Evolutionary conservation across 2,888 invertebrate genomes (phyloP), one percentile per base, ranked within the genome.

Genomic region (Orchesella flavescens): DNA sequence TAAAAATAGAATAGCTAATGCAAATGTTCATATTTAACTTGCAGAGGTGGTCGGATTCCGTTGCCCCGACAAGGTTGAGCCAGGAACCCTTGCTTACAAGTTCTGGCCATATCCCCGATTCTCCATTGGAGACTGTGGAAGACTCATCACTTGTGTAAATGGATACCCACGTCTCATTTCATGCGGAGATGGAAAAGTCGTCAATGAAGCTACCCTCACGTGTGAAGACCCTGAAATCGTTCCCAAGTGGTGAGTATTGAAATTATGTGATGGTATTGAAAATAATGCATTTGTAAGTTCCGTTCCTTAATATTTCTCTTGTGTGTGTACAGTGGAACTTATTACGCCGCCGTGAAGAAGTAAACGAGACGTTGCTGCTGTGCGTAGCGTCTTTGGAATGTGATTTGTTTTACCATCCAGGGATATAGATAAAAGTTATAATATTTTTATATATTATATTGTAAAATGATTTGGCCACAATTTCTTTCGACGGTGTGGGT

Each of bases 61-160:
- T 89, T 97, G 97, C 90, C 97, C 97, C 44, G 93, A 93, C 1
- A 95, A 96, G 90, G 93, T 96, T 65, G 95, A 95, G 46, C 93
- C 95, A 5, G 93, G 94, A 89, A 94, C 94, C 17, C 93, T 94
- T 81, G 94, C 96, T 4, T 96, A 96, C 73, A 95, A 94, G 90
- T 97, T 96, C 92, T 95, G 96, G 94, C 97, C 97, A 0, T 96
- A 93, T 92, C 97, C 97, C 46, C 93, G 97, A 87, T 97, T 96
- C 92, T 93, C 96, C 2, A 95, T 96, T 13, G 95, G 95, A 17
- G 96, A 96, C 90, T 95, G 96, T 90, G 94, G 94, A 89, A 93
- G 94, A 83, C 92, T 97, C 86, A 96, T 97, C 90, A 96, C 96
- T 84, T 97, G 97, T 90, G 97, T 97, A 59, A 95, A 96, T 89